Evolutionary conservation across 2,888 invertebrate genomes (phyloP), one percentile per base, ranked within the genome.

Genomic region (Cacoxenus indagator): DNA sequence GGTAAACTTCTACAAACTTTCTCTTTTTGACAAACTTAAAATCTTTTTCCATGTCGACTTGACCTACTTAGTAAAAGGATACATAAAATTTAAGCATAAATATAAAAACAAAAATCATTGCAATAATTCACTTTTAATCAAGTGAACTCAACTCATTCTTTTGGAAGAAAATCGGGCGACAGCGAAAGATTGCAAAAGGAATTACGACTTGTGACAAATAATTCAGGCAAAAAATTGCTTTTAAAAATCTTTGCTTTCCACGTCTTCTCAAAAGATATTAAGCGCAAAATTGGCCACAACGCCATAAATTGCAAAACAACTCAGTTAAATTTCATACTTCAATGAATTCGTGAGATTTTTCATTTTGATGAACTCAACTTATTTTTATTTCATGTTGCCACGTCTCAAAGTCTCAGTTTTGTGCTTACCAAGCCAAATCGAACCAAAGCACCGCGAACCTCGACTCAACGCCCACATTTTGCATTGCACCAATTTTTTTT

Each of bases 301-400:
- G 51, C 22, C 11, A 11, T 8, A 54, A 54, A 54, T 54, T 54
- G 19, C 6, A 24, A 9, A 54, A 54, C 11, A 22, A 4, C 11
- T 11, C 48, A 14, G 17, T 48, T 17, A n/a, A n/a, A n/a, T n/a
- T n/a, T 31, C 5, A 31, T 9, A 31, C 31, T 31, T 31, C 31
- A 31, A 31, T 9, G 82, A 83, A 82, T 77, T 86, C 86, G 85
- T 85, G 85, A 85, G 85, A 86, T 85, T 81, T 82, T 76, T 72
- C 76, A 77, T 77, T 78, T 77, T 84, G 85, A 85, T 85, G 85
- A 81, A 85, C 84, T 78, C 71, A 84, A 77, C 85, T 85, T 72
- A 17, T 19, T 48, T 17, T 48, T 48, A 17, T 48, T 19, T 48
- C 19, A 17, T 19, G 48, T 48, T 14, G 48, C 17, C 6, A 72